Evolutionary conservation across 1,140 invertebrate species (phyloP).

Genomic region (Eciton burchellii): DNA sequence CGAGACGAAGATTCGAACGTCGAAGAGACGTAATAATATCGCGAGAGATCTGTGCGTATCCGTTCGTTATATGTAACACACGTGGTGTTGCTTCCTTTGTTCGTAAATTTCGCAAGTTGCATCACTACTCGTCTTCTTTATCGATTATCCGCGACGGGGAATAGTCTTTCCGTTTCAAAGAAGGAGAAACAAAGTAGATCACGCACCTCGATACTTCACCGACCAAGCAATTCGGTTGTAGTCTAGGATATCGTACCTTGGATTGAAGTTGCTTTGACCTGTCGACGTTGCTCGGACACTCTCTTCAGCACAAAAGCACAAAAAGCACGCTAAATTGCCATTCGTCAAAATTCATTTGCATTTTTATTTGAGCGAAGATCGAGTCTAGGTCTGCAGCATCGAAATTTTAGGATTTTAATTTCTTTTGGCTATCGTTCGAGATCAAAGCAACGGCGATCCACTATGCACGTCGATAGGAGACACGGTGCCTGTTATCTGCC

Average conservation of each 20-base stretch:
- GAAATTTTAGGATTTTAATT: too few species aligned
- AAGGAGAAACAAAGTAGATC: slow-evolving; percentile 27
- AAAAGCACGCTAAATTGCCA: slow-evolving; percentile 7
- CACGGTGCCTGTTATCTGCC: slow-evolving; percentile 69
- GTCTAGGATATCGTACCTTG: slow-evolving; percentile 60
- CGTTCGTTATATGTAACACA: slow-evolving; percentile 39
- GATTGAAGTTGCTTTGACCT: slow-evolving; percentile 42
- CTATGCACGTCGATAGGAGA: slow-evolving; percentile 50
- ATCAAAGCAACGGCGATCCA: slow-evolving; percentile 41
- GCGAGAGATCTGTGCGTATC: slow-evolving; percentile 21
- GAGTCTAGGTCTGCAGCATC: neutral
- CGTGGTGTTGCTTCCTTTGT: slow-evolving; percentile 20
- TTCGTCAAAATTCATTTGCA: too few species aligned
- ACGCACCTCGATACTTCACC: slow-evolving; percentile 46
- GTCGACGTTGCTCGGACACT: neutral
- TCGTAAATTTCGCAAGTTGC: slow-evolving; percentile 31
- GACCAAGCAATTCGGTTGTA: slow-evolving; percentile 67
- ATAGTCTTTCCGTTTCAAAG: slow-evolving; percentile 25
- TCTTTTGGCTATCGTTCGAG: neutral
- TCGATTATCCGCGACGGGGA: neutral
- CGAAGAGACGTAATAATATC: slow-evolving; percentile 13
- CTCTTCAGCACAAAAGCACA: neutral
- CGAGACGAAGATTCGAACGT: slow-evolving; percentile 38
- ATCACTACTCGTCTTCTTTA: slow-evolving; percentile 15
- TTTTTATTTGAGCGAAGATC: neutral